Base-by-base conservation (phyloP, 2,888 invertebrate genomes). In the Girardia tigrina region DNA sequence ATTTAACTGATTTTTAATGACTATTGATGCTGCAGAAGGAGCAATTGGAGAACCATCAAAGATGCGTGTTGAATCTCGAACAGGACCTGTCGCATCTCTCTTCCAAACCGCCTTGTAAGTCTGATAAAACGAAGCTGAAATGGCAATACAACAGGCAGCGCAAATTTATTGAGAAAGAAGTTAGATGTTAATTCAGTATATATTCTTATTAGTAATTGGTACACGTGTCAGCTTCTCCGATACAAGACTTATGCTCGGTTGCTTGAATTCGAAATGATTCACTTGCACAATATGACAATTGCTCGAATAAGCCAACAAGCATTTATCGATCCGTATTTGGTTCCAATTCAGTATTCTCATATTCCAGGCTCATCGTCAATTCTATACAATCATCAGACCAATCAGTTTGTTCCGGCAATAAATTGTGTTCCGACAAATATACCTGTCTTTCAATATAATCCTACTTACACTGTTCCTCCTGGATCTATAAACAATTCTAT, bases 181-280 rank as follows among this genome's bases (percentile, higher is more conserved):
- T 72, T 8, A 72, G 12, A 26, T 6, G 23, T 70, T 70, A 6
- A 12, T 70, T 70, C 8, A 36, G 16, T 36, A 12, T 36, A 36
- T 8, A 6, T 70, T 26, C 23, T 26, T 20, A 26, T 70, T 14
- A 6, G n/a, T 42, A 14, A 42, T 42, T n/a, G 12, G 42, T 42
- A 42, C n/a, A 14, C 42, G 12, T 42, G n/a, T n/a, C 20, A 27
- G 70, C 70, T 27, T 70, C 70, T 70, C n/a, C 74, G 74, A 70
- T 74, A 74, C 73, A 74, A 74, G 16, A 74, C 74, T 26, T 74
- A 74, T 28, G 16, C 73, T 26, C n/a, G 74, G 26, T 23, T 74
- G 16, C 16, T 74, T 26, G 74, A 74, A 70, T 20, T 27, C 8
- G 70, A 70, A 27, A 72, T 72, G 27, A 26, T 72, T n/a, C 72